A percentile compares a stretch with the other conserved stretches of the same genome.
Evolutionary conservation across 2,113 vertebrate genomes (phyloP).

Genomic region (Struthio camelus): DNA sequence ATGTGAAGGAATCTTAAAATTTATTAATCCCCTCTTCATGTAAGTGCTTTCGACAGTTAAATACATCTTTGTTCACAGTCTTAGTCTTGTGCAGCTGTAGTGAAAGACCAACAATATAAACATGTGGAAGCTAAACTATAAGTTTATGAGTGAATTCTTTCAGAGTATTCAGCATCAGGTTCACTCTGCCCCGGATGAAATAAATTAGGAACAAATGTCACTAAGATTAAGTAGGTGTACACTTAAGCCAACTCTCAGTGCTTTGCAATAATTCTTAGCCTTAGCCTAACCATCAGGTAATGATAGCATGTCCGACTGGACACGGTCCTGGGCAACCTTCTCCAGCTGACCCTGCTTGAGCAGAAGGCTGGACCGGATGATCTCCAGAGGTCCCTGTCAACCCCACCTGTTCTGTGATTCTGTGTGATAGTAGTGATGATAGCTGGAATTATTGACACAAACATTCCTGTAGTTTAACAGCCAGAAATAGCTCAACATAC

Average conservation of each 20-base stretch:
- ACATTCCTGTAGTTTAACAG: not conserved
- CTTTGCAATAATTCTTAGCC: not conserved
- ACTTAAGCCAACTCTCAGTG: not conserved
- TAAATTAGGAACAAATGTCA: not conserved
- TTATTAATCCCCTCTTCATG: not conserved
- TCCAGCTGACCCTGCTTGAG: too few relatives aligned
- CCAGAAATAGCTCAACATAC: not conserved
- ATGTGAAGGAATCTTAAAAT: not conserved
- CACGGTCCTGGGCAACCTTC: too few relatives aligned
- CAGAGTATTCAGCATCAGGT: not conserved
- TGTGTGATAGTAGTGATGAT: not conserved
- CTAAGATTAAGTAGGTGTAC: not conserved
- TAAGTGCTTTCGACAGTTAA: not conserved
- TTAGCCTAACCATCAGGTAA: not conserved
- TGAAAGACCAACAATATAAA: not conserved
- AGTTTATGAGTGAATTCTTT: not conserved
- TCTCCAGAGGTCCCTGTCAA: too few relatives aligned
- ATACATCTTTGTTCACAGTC: not conserved
- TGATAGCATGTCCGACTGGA: not conserved
- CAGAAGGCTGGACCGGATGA: too few relatives aligned
- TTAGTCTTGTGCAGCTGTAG: not conserved
- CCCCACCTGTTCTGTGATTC: too few relatives aligned
- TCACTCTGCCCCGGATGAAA: not conserved
- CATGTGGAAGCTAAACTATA: not conserved
- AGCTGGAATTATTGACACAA: not conserved